Evolutionary conservation across 2,888 invertebrate species (phyloP).

Genomic region (Apodemia mormo): DNA sequence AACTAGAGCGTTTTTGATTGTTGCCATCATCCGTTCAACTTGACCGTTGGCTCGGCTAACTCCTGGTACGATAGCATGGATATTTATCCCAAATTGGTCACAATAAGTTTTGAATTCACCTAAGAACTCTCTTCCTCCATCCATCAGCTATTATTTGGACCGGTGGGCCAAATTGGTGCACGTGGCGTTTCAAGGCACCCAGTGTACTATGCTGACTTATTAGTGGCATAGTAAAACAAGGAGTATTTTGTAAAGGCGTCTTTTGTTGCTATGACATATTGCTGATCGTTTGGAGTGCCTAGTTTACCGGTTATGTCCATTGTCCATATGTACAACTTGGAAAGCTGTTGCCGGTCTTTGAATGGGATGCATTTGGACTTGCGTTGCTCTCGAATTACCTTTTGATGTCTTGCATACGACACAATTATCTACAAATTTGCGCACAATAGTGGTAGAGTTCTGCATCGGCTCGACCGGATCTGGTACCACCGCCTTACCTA

Average conservation of each 20-base stretch:
- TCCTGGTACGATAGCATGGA: constrained; percentile 35
- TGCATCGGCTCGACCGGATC: no score
- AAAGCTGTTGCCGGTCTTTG: constrained; percentile 23
- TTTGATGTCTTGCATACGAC: constrained; percentile 29
- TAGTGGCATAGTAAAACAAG: constrained; percentile 6
- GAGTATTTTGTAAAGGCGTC: constrained; percentile 30
- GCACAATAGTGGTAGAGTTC: not conserved
- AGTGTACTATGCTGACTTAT: constrained; percentile 26
- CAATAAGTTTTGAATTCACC: constrained; percentile 35
- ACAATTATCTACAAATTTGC: constrained; percentile 24
- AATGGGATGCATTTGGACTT: constrained; percentile 36
- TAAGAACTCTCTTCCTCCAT: constrained; percentile 34
- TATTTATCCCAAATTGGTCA: constrained; percentile 30
- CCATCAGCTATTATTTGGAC: constrained; percentile 35
- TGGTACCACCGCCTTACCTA: no score
- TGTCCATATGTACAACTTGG: constrained; percentile 32
- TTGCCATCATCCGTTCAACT: constrained; percentile 34
- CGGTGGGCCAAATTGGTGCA: constrained; percentile 35
- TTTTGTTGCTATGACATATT: constrained; percentile 37
- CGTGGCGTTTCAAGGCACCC: constrained; percentile 25
- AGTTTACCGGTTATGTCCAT: constrained; percentile 39
- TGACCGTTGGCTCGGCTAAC: constrained; percentile 17
- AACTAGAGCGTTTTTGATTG: constrained; percentile 35
- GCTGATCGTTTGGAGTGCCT: constrained; percentile 27
- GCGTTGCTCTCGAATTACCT: constrained; percentile 34